Percentiles rank a stretch among this genome's conserved stretches.
phyloP scores from a whole-genome alignment of 2,888 invertebrate species.

The Deilephila elpenor region DNA sequence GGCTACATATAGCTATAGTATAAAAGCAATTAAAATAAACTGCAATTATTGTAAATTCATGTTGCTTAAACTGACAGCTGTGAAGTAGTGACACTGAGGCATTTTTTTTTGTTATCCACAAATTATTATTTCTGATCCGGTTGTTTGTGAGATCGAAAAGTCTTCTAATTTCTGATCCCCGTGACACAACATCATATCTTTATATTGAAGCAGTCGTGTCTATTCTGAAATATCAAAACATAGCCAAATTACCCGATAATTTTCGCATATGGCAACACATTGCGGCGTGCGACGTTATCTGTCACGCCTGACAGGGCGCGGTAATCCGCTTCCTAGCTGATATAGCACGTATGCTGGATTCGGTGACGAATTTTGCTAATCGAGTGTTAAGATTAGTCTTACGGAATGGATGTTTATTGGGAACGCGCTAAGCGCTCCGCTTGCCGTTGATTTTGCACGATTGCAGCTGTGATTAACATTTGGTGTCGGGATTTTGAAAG shows the following conservation, averaged over 20 bases:
- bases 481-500: too few relatives aligned
- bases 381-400: slow-evolving; percentile 63
- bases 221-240: not conserved
- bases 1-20: too few relatives aligned
- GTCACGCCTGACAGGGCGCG: slow-evolving; percentile 57
- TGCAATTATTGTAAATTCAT: too few relatives aligned
- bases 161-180: too few relatives aligned
- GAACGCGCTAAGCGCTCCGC: slow-evolving; percentile 26
- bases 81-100: too few relatives aligned
- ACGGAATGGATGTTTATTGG: slow-evolving; percentile 48
- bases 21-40: too few relatives aligned
- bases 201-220: too few relatives aligned
- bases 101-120: too few relatives aligned
- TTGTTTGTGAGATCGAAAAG: too few relatives aligned
- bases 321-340: slow-evolving; percentile 67
- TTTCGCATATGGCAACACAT: slow-evolving; percentile 24
- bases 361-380: slow-evolving; percentile 59
- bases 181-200: too few relatives aligned
- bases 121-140: too few relatives aligned
- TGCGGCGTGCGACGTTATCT: slow-evolving; percentile 53
- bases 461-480: not conserved
- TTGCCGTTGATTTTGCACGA: slow-evolving; percentile 2
- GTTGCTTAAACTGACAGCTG: too few relatives aligned
- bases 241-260: not conserved
- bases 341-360: slow-evolving; percentile 66